Base-by-base conservation (phyloP, 2,797 vertebrate species). In the Megaceryle alcyon region DNA sequence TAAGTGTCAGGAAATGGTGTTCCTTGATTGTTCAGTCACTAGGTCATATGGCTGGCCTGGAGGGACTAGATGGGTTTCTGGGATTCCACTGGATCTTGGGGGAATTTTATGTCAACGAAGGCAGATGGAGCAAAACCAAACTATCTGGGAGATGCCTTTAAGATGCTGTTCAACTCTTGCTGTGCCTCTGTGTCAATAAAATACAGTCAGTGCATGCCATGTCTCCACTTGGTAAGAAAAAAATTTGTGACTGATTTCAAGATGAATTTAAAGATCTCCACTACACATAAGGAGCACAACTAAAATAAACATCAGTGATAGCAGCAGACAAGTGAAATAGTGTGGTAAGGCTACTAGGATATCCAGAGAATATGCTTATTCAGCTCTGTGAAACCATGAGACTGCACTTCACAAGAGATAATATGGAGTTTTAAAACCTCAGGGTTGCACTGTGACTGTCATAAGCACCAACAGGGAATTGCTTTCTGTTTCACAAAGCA, bases 391-490 rank as follows among this genome's bases (percentile, higher is more conserved):
- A 86, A 94, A 85, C 93, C 92, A 90, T 84, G 64, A 94, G 95
- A 69, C 88, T 94, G 82, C 63, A 88, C 70, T 92, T 91, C 0
- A 0, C 64, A 71, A 86, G 20, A 90, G 48, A 90, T 85, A 96
- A 94, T 90, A 87, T 15, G 93, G 88, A 79, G 82, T 90, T 97
- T 25, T 75, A 91, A 96, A 96, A 92, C 79, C 73, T 94, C 90
- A 96, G 54, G 48, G 77, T 48, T 94, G 72, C 60, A 86, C 63
- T 57, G 20, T 76, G 33, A 91, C 35, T 91, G 53, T 63, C 65
- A 70, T n/a, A 63, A 86, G 49, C 48, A 93, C 66, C 68, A 88
- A 91, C 2, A 68, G 33, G 84, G 61, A 94, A 81, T 33, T 81
- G 28, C 23, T 68, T 80, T 85, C 82, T 91, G 15, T 79, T 90